phyloP scores from a whole-genome alignment of 2,888 invertebrate species.

The Poecilus cupreus region DNA sequence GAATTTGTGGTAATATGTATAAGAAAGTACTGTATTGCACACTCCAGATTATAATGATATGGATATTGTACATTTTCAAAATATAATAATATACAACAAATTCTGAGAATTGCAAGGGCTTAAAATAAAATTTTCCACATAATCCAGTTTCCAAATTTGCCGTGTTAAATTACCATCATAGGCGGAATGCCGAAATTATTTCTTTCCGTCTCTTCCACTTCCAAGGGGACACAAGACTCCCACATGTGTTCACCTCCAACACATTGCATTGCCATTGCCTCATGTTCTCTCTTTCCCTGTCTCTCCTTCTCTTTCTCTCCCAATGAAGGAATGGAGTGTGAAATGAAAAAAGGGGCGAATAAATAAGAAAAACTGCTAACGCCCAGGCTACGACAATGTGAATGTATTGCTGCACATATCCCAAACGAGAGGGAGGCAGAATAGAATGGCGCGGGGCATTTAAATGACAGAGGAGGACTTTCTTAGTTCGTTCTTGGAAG shows the following conservation, averaged over 20 bases:
- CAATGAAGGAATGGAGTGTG: constrained; percentile 23
- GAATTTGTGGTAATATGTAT: too few relatives aligned
- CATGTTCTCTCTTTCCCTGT: neutral
- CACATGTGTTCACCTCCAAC: neutral
- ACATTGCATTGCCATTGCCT: neutral
- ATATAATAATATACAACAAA: too few relatives aligned
- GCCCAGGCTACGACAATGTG: neutral
- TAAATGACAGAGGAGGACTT: neutral
- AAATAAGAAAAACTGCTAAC: constrained; percentile 26
- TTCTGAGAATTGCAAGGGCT: neutral
- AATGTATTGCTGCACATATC: constrained; percentile 13
- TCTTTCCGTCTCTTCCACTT: neutral
- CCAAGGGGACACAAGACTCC: neutral
- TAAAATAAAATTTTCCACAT: constrained; percentile 10
- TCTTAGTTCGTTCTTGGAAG: neutral
- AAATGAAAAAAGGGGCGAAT: constrained; percentile 39
- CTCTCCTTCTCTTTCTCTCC: too few relatives aligned
- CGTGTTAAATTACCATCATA: constrained; percentile 30
- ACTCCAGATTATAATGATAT: too few relatives aligned
- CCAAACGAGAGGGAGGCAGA: neutral
- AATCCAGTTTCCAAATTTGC: constrained; percentile 24
- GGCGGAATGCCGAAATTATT: constrained; percentile 16
- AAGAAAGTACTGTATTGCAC: too few relatives aligned
- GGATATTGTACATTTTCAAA: too few relatives aligned
- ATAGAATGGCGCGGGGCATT: neutral